These are phyloP conservation scores for Hyles lineata DNA, from an alignment of 2,888 invertebrate species.

Conservation along the genomic window DNA sequence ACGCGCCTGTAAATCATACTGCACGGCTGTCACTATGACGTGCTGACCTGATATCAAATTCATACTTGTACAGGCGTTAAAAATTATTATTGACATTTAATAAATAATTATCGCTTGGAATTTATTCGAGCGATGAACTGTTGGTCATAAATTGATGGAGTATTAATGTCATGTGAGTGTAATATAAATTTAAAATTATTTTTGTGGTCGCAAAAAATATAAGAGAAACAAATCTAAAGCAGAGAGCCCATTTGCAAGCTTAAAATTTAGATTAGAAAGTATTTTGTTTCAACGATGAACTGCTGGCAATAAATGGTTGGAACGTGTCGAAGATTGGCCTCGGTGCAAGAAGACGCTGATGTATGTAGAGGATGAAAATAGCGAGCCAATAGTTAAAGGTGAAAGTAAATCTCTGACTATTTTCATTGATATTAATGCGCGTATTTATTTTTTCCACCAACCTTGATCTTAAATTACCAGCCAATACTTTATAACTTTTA, in stretches of 20 bases:
- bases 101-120: too few relatives aligned
- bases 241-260: too few relatives aligned
- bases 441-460: too few relatives aligned
- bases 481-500: too few relatives aligned
- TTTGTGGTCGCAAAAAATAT: too few relatives aligned
- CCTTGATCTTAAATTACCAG: too few relatives aligned
- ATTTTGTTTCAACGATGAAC: background rate
- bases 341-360: background rate
- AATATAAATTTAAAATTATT: too few relatives aligned
- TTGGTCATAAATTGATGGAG: too few relatives aligned
- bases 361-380: background rate
- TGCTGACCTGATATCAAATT: background rate
- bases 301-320: conserved; percentile 2
- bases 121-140: too few relatives aligned
- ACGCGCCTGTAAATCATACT: background rate
- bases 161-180: too few relatives aligned
- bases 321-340: background rate
- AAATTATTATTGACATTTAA: conserved; percentile 1
- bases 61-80: background rate
- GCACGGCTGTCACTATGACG: background rate
- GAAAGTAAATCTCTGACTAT: background rate
- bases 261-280: background rate
- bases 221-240: too few relatives aligned
- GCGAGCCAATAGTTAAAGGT: background rate
- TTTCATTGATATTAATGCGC: background rate